Conservation (phyloP, 2,113 vertebrate genomes). For the Hemibagrus wyckioides region DNA sequence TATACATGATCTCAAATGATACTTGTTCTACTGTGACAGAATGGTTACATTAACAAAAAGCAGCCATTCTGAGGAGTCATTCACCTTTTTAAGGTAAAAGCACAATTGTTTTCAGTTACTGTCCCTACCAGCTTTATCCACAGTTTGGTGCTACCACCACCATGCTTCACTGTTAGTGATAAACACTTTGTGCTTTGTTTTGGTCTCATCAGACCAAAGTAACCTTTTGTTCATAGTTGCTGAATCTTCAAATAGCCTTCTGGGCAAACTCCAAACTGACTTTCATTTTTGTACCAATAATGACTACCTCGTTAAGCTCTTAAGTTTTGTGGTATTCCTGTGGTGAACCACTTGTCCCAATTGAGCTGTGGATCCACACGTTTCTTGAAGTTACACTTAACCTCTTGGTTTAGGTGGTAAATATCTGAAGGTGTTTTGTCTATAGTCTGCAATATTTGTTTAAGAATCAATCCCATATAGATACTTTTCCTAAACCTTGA, state of each 20-base stretch:
- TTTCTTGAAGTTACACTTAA: neutral
- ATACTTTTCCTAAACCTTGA: neutral
- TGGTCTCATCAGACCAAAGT: neutral
- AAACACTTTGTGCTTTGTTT: neutral
- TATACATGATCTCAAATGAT: neutral
- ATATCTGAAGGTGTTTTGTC: neutral
- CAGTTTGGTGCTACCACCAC: neutral
- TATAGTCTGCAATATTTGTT: neutral
- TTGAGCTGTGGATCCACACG: neutral
- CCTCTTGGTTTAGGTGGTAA: neutral
- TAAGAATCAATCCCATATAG: neutral
- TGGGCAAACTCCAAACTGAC: neutral
- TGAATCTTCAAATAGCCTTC: neutral
- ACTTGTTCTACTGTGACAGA: neutral
- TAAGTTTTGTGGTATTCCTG: neutral
- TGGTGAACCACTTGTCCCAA: too few relatives aligned
- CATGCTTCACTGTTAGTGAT: neutral
- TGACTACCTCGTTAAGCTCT: neutral
- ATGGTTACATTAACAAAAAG: neutral
- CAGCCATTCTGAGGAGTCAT: neutral
- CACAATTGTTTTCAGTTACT: neutral
- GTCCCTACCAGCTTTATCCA: neutral
- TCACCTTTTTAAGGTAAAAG: neutral
- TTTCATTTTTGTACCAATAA: neutral
- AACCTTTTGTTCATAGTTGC: neutral